Conservation (phyloP, 2,113 vertebrate species). For the Brachypodius melanocephalos region DNA sequence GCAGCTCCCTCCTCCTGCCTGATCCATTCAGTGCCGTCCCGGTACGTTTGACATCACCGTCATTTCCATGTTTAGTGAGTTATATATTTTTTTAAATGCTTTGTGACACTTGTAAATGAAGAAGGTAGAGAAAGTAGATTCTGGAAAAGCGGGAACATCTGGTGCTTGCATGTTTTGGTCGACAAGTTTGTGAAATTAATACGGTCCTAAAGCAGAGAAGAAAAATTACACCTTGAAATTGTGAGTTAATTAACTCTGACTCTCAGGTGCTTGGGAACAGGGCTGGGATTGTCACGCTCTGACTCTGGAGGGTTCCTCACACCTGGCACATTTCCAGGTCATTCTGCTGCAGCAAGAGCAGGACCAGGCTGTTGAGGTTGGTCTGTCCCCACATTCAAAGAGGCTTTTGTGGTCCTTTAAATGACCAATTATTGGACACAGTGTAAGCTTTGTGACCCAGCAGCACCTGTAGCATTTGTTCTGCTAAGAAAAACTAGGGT, state of each 20-base stretch:
- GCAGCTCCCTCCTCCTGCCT: neutral
- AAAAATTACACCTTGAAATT: neutral
- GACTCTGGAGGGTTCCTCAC: neutral
- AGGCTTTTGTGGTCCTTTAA: neutral
- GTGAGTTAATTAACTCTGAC: neutral
- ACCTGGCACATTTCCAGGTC: neutral
- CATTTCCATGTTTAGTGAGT: neutral
- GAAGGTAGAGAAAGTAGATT: neutral
- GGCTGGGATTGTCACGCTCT: neutral
- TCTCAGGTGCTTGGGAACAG: neutral
- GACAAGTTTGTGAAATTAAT: neutral
- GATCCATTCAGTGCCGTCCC: neutral
- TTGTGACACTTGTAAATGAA: constrained; percentile 29
- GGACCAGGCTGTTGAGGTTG: neutral
- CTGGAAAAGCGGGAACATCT: neutral
- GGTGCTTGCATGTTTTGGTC: neutral
- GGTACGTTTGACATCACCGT: neutral
- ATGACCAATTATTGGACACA: neutral
- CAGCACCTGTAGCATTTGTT: neutral
- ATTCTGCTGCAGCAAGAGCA: neutral
- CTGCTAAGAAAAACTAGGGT: neutral
- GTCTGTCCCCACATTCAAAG: neutral
- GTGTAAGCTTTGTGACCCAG: neutral
- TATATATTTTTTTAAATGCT: neutral
- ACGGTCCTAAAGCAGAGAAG: neutral